Evolutionary conservation across 2,888 invertebrate genomes (phyloP).

Genomic region (Nomada ruficornis): DNA sequence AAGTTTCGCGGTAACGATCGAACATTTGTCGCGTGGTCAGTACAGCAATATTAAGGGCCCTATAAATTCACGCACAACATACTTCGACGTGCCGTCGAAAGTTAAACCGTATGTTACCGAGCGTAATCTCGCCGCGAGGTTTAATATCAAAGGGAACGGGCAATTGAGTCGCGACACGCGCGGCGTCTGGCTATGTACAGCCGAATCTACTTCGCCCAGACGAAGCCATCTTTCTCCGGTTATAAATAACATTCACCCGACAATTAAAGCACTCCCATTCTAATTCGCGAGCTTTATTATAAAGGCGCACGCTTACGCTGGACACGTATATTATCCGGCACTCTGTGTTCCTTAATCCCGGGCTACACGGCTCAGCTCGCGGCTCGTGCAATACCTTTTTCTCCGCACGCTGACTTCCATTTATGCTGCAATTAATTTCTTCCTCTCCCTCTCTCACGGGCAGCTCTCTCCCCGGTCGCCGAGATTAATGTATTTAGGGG

Average conservation of each 20-base stretch:
- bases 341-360: conserved; percentile 55
- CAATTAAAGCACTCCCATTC: conserved; percentile 76
- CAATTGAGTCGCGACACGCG: conserved; percentile 5
- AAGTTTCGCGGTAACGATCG: conserved; percentile 31
- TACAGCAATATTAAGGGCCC: conserved; percentile 33
- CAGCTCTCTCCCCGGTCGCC: background rate
- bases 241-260: conserved; percentile 76
- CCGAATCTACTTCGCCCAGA: too few relatives aligned
- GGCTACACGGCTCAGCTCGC: conserved; percentile 47
- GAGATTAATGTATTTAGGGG: conserved; percentile 2
- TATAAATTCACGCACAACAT: conserved; percentile 39
- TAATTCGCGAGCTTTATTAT: conserved; percentile 77
- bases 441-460: background rate
- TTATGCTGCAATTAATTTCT: conserved; percentile 47
- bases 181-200: too few relatives aligned
- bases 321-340: conserved; percentile 60
- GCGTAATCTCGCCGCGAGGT: conserved; percentile 28
- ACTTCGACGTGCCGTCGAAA: conserved; percentile 13
- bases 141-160: conserved; percentile 42
- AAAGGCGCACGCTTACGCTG: conserved; percentile 68
- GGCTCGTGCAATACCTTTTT: conserved; percentile 46
- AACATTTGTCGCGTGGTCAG: conserved; percentile 34
- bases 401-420: conserved; percentile 34
- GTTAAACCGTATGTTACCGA: conserved; percentile 17
- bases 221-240: conserved; percentile 2